Conservation (phyloP, 2,113 vertebrate species). For the Echinops telfairi region DNA sequence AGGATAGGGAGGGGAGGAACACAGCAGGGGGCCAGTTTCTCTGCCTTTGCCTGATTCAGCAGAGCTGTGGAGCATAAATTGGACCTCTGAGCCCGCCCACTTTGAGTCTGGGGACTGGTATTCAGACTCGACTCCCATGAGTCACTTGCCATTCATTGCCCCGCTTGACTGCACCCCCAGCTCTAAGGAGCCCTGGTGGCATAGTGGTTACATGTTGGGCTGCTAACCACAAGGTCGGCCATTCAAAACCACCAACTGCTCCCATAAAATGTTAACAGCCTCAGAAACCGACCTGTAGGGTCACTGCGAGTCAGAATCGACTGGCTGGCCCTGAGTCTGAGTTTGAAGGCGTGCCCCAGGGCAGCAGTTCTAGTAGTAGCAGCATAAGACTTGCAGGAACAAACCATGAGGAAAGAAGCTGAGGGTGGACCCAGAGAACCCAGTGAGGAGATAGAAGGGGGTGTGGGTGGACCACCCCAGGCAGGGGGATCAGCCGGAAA, state of each 20-base stretch:
- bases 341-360: accelerated
- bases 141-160: not conserved
- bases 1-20: not conserved
- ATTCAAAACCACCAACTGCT: too few species aligned
- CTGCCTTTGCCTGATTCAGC: not conserved
- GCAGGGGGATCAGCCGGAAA: too few species aligned
- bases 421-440: not conserved
- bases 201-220: too few species aligned
- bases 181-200: too few species aligned
- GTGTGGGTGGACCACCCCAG: not conserved
- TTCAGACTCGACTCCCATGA: not conserved
- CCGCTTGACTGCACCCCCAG: too few species aligned
- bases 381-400: not conserved
- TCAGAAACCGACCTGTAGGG: too few species aligned
- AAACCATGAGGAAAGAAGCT: not conserved
- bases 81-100: not conserved
- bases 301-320: too few species aligned
- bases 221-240: too few species aligned
- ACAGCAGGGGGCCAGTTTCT: too few species aligned
- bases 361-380: not conserved
- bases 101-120: not conserved
- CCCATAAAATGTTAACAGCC: too few species aligned
- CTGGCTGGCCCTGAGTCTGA: too few species aligned
- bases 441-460: accelerated
- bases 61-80: not conserved